Base-by-base conservation (phyloP, 2,797 vertebrate genomes). In the Botia almorhae region DNA sequence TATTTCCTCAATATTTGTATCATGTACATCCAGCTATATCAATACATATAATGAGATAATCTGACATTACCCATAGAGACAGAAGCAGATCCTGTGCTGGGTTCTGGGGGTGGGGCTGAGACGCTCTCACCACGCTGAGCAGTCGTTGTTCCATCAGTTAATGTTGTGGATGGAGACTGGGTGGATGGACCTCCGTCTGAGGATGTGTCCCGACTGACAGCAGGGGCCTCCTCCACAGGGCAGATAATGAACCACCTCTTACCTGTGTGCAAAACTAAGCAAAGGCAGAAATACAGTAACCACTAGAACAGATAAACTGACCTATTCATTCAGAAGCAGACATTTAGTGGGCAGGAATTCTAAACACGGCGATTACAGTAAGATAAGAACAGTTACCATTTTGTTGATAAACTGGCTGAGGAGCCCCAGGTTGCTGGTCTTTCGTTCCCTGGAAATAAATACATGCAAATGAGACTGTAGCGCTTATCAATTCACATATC, bases 221-320 rank as follows among this genome's bases (percentile, higher is more conserved):
- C 75, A 2, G 95, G 89, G 6, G 95, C 96, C 90, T 99, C 98
- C 81, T 96, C 96, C 83, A 99, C 98, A 0, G 98, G 98, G 84
- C 97, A 99, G 87, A 99, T 96, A 87, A 99, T 99, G 88, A 99
- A 99, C 97, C 98, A 99, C 61, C 98, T 93, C 90, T 97, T 98
- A 16, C 98, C 98, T 13, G 97, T 99, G 84, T 99, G 97, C 78
- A 99, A 93, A 88, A 99, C 97, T 99, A 43, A 21, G 43, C 10
- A 55, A 23, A 46, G 13, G 12, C 17, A 55, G 51, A 2, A 14
- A 73, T 19, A 70, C 6, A 4, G 4, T 10, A 48, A 46, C 16
- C 12, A 29, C 50, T 36, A 33, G 8, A 2, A 23, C 48, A 12
- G 16, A 33, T n/a, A 7, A 11, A 72, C 14, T 39, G 1, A 61